A percentile compares a stretch with the other conserved stretches of the same genome.
These are phyloP conservation scores for Toxotes jaculatrix DNA, from an alignment of 2,113 vertebrate species.

Conservation along the genomic window DNA sequence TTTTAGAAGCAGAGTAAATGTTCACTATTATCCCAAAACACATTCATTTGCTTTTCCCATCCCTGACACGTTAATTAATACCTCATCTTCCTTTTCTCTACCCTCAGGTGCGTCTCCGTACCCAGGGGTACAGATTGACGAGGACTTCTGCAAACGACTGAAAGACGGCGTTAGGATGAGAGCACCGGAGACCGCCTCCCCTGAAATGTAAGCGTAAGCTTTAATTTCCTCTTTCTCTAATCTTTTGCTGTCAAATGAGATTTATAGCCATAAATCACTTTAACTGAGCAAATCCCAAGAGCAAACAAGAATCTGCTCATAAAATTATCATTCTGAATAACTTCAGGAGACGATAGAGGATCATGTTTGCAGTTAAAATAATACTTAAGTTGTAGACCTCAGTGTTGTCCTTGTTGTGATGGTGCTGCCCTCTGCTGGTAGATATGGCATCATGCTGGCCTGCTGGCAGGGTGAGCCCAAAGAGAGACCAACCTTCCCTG, in stretches of 20 bases:
- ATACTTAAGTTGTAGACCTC: neutral
- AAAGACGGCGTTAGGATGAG: conserved; percentile 97
- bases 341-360: neutral
- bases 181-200: conserved; percentile 93
- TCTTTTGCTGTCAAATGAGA: conserved; percentile 9
- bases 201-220: conserved; percentile 89
- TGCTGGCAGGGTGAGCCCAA: conserved; percentile 97
- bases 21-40: conserved; percentile 8
- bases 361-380: neutral
- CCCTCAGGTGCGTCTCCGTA: conserved; percentile 94
- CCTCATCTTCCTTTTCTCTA: neutral
- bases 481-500: conserved; percentile 92
- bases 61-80: neutral
- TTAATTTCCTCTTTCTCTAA: conserved; percentile 16
- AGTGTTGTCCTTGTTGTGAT: conserved; percentile 42
- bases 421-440: conserved; percentile 80
- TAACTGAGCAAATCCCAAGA: neutral
- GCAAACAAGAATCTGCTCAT: neutral
- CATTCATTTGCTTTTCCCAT: neutral
- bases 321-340: neutral
- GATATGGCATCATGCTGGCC: conserved; percentile 96
- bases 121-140: conserved; percentile 97
- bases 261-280: neutral
- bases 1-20: neutral
- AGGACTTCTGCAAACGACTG: conserved; percentile 95